Percentiles rank a stretch among this genome's conserved stretches.
phyloP scores from a whole-genome alignment of 30 jellyfish, hydroid and myxozoan genomes.

The Aurelia sp. region DNA sequence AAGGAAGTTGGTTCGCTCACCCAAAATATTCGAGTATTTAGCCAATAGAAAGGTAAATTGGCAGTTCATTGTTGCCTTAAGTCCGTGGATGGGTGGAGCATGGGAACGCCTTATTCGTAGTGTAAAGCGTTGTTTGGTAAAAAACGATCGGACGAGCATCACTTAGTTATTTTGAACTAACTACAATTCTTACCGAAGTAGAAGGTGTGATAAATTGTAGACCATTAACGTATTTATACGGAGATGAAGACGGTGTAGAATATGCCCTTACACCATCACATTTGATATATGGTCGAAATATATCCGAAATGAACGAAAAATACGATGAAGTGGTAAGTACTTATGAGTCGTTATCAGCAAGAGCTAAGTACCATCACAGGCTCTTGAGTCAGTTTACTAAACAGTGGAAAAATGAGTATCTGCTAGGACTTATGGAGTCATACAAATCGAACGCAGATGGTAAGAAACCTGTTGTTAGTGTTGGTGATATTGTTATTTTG shows the following conservation, averaged over 20 bases:
- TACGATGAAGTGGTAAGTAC: conserved; percentile 45
- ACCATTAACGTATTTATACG: conserved; percentile 36
- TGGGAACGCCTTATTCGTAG: conserved; percentile 8
- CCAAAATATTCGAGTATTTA: not conserved
- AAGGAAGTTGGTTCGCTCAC: not conserved
- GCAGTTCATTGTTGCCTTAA: not conserved
- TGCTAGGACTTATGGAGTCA: conserved; percentile 22
- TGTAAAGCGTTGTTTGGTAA: not conserved
- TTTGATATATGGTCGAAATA: conserved; percentile 23
- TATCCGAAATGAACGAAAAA: not conserved
- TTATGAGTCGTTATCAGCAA: conserved; percentile 15
- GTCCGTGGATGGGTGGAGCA: conserved; percentile 20
- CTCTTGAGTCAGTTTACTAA: conserved; percentile 23
- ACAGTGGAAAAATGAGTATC: conserved; percentile 60
- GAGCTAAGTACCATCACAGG: conserved; percentile 28
- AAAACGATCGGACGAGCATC: not conserved
- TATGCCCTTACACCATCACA: conserved; percentile 45
- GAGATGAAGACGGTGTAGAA: conserved; percentile 18
- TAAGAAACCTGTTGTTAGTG: conserved; percentile 1
- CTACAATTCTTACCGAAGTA: conserved; percentile 43
- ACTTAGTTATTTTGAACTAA: conserved; percentile 28
- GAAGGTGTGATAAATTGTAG: conserved; percentile 35
- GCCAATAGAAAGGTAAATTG: not conserved
- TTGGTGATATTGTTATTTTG: conserved; percentile 17
- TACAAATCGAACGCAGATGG: not conserved